phyloP scores from a whole-genome alignment of 2,113 vertebrate species.

The Mustelus asterias region DNA sequence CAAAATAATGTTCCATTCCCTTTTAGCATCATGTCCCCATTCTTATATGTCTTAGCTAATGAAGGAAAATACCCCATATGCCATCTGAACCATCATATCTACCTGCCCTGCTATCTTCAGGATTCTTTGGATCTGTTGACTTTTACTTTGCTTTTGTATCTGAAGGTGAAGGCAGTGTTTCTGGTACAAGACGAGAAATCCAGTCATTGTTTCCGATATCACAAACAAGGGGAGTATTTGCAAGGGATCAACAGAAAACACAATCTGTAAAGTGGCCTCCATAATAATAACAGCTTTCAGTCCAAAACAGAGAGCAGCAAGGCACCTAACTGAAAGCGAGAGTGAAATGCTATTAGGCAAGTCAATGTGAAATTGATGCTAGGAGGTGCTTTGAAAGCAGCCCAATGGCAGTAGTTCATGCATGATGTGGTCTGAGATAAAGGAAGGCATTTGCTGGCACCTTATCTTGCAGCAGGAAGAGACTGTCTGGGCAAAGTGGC shows the following conservation, averaged over 20 bases:
- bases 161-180: background rate
- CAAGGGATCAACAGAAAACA: background rate
- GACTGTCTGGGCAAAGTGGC: background rate
- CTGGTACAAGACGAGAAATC: background rate
- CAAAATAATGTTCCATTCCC: background rate
- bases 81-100: background rate
- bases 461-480: constrained; percentile 3
- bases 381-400: background rate
- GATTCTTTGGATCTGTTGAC: background rate
- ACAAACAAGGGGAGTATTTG: background rate
- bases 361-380: background rate
- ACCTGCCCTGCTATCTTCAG: background rate
- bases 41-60: background rate
- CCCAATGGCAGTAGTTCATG: background rate
- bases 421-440: background rate
- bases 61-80: background rate
- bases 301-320: background rate
- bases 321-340: background rate
- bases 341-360: background rate
- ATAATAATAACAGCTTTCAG: background rate
- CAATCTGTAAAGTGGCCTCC: background rate
- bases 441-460: constrained; percentile 6
- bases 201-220: background rate
- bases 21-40: background rate
- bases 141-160: background rate